These are phyloP conservation scores for Lophochroa leadbeateri DNA, from an alignment of 2,113 vertebrate species.

Conservation along the genomic window DNA sequence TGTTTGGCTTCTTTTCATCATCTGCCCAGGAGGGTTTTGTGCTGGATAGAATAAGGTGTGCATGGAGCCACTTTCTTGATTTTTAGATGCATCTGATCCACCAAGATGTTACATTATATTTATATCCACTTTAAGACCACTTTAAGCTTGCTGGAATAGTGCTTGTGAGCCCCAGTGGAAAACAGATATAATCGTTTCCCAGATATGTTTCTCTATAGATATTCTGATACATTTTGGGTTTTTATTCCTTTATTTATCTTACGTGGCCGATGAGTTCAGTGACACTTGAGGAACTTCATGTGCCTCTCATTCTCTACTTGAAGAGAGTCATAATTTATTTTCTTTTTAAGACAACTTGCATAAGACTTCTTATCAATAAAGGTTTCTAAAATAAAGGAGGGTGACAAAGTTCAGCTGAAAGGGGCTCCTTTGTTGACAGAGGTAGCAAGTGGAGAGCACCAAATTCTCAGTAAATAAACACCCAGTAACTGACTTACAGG, in stretches of 20 bases:
- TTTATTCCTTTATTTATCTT: background rate
- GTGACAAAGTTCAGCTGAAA: background rate
- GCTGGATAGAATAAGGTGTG: background rate
- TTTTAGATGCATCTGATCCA: background rate
- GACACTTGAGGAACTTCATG: background rate
- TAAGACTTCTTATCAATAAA: background rate
- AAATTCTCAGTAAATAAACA: background rate
- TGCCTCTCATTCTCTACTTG: background rate
- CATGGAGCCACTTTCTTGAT: background rate
- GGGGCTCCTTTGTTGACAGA: background rate
- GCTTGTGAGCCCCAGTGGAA: background rate
- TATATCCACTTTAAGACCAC: background rate
- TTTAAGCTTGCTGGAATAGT: background rate
- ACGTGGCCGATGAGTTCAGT: background rate
- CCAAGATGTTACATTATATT: background rate
- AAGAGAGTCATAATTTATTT: background rate
- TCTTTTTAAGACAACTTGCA: background rate
- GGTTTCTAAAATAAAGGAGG: background rate
- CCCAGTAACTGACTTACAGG: background rate
- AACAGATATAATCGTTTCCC: background rate
- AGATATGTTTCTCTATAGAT: background rate
- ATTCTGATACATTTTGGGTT: background rate
- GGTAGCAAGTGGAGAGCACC: background rate
- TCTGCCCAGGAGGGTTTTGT: background rate
- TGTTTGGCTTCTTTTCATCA: background rate